Evolutionary conservation across 1,140 invertebrate genomes (phyloP), one percentile per base, ranked within the genome.

Genomic region (Ruditapes philippinarum): DNA sequence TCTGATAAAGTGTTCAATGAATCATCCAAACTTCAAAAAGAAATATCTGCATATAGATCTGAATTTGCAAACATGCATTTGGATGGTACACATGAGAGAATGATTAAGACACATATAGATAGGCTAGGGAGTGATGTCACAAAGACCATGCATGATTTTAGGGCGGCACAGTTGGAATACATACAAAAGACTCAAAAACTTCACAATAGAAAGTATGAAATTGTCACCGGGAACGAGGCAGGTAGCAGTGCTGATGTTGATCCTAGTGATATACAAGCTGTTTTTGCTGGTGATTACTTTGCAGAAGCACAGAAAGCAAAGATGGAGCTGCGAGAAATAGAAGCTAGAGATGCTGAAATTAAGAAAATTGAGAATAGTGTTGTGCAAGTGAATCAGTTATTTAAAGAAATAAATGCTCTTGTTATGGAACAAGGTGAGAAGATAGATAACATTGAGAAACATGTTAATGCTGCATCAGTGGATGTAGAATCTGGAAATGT

Each of bases 321-420:
- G 19, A 33, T 82, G 51, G 87, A 89, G 40, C 42, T 89, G 42
- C 38, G 80, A 19, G 87, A 89, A 42, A 76, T 83, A 31, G 87
- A 89, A 76, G 19, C 51, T 1, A 33, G 87, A 31, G 68, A 76
- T 83, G 38, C 49, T 31, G 87, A 89, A 76, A 89, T 89, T 28
- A 89, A 89, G 68, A 89, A 83, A 57, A 60, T 89, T 42, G 87
- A 89, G 62, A 62, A 60, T 42, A 83, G 87, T 76, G 87, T 89
- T n/a, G n/a, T 89, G 25, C 45, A 82, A 73, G 87, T 89, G 25
- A 89, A 89, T 76, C 40, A 19, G 5, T 70, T 89, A 36, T 89
- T 89, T 74, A 89, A 89, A 45, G 87, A 82, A 33, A 89, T 89
- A 25, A 89, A 89, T 70, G 68, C 68, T n/a, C 31, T 89, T n/a